Conservation (phyloP, 2,888 invertebrate genomes). For the Cordylochernes scorpioides region DNA sequence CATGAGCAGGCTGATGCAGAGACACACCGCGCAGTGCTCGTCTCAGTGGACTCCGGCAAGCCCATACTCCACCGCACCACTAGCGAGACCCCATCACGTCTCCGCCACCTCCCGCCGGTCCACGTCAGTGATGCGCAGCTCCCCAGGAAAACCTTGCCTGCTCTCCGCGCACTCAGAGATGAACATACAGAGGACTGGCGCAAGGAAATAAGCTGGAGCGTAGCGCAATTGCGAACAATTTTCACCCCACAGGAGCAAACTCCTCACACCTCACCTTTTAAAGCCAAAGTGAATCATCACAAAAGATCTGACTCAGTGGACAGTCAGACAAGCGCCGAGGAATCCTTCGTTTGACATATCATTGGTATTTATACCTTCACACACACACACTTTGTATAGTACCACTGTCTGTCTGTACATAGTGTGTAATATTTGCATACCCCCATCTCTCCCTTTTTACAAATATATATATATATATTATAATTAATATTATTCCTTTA, state of each 20-base stretch:
- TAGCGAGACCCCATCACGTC: conserved; percentile 6
- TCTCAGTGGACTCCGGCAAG: conserved; percentile 6
- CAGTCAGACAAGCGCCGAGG: not conserved
- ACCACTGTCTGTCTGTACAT: no score
- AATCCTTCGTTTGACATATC: not conserved
- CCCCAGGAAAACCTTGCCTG: conserved; percentile 4
- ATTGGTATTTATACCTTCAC: no score
- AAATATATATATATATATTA: no score
- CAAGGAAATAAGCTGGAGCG: conserved; percentile 20
- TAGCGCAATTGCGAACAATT: conserved; percentile 18
- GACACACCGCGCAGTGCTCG: conserved; percentile 12
- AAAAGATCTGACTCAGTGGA: not conserved
- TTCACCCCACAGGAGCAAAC: conserved; percentile 12
- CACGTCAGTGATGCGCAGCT: conserved; percentile 26
- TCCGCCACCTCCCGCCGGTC: conserved; percentile 36
- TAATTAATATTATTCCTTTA: no score
- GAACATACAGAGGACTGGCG: conserved; percentile 13
- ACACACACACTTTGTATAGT: no score
- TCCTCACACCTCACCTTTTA: not conserved
- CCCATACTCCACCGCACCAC: conserved; percentile 1
- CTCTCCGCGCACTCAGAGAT: conserved; percentile 6
- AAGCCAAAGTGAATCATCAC: no score
- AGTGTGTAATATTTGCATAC: no score
- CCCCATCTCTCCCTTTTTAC: no score
- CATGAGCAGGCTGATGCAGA: conserved; percentile 6